phyloP scores from a whole-genome alignment of 2,888 invertebrate genomes.

The Trichopoda pennipes region DNA sequence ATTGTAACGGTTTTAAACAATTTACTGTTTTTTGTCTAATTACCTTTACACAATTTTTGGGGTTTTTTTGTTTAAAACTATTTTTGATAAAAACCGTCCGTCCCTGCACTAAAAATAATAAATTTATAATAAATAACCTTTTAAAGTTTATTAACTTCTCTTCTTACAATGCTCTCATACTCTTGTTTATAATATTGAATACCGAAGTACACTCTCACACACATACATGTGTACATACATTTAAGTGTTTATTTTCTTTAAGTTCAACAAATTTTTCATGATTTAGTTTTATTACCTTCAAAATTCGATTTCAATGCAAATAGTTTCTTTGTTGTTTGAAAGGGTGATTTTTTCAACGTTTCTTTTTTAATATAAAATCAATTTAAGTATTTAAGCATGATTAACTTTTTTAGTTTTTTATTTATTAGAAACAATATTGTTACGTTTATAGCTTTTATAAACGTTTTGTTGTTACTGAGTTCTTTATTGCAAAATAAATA shows the following conservation, averaged over 20 bases:
- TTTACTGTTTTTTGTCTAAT: constrained; percentile 6
- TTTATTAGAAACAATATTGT: no score
- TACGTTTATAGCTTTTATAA: no score
- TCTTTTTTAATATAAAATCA: no score
- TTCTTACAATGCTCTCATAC: constrained; percentile 4
- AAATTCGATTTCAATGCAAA: no score
- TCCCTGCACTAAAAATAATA: constrained; percentile 17
- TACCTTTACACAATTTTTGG: constrained; percentile 21
- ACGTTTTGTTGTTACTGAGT: no score
- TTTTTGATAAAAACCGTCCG: constrained; percentile 2
- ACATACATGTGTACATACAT: not conserved
- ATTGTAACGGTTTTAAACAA: constrained; percentile 54
- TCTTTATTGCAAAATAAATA: no score
- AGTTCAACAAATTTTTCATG: not conserved
- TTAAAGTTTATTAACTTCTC: constrained; percentile 57
- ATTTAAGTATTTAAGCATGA: no score
- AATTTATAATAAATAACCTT: constrained; percentile 48
- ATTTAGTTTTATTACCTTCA: constrained; percentile 11
- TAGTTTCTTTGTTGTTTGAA: not conserved
- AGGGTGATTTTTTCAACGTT: not conserved
- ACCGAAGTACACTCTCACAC: not conserved
- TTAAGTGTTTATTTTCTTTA: no score
- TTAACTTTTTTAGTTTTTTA: no score
- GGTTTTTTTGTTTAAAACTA: not conserved
- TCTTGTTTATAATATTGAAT: not conserved